Evolutionary conservation across 2,113 vertebrate species (phyloP).

Genomic region (Antechinus stuartii): DNA sequence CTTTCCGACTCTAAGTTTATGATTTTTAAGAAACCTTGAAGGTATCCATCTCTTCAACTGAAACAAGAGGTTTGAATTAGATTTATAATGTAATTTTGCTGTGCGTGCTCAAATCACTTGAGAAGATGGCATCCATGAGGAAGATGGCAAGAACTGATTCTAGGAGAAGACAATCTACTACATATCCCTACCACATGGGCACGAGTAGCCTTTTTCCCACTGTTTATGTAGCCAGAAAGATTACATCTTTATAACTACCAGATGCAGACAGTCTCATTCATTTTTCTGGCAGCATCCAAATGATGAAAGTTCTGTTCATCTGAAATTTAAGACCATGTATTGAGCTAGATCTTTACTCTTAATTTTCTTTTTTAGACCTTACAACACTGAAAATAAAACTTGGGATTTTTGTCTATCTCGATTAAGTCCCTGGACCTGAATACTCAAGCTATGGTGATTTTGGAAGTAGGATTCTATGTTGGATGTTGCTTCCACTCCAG

Average conservation of each 20-base stretch:
- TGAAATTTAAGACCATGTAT: neutral
- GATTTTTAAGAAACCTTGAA: neutral
- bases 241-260: neutral
- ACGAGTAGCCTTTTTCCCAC: neutral
- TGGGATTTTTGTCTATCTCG: neutral
- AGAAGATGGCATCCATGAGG: neutral
- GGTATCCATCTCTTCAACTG: neutral
- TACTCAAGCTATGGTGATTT: neutral
- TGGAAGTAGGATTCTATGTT: neutral
- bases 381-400: neutral
- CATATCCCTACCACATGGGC: neutral
- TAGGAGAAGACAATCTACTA: neutral
- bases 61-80: neutral
- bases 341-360: neutral
- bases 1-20: neutral
- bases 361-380: neutral
- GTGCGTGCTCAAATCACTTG: neutral
- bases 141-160: neutral
- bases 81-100: neutral
- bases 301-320: neutral
- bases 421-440: neutral
- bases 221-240: neutral
- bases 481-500: neutral
- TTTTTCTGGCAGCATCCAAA: neutral
- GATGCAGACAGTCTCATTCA: neutral